phyloP scores from a whole-genome alignment of 2,888 invertebrate genomes.

The Ypsolopha sequella region DNA sequence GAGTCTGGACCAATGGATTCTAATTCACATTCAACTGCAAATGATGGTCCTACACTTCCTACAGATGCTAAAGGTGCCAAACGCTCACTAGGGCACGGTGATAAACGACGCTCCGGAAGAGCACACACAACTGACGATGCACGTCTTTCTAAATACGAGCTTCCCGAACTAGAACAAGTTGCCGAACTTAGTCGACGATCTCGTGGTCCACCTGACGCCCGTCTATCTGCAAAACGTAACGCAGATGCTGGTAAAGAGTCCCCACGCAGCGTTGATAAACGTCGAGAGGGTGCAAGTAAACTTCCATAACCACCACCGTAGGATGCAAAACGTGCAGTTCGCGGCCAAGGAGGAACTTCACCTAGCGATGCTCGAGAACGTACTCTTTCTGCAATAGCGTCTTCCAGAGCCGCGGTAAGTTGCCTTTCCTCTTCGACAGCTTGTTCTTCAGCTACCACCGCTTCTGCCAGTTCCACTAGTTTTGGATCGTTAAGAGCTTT shows the following conservation, averaged over 20 bases:
- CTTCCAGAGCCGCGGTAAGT: constrained; percentile 80
- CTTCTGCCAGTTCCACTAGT: constrained; percentile 83
- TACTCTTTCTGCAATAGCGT: constrained; percentile 61
- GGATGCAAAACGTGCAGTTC: constrained; percentile 54
- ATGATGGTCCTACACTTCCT: constrained; percentile 81
- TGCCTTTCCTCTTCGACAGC: constrained; percentile 80
- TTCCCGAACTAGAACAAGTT: constrained; percentile 87
- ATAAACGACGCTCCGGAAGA: constrained; percentile 83
- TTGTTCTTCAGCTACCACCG: constrained; percentile 78
- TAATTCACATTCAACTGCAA: constrained; percentile 77
- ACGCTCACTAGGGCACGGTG: constrained; percentile 76
- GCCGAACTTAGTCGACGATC: constrained; percentile 81
- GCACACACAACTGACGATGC: constrained; percentile 85
- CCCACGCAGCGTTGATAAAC: constrained; percentile 69
- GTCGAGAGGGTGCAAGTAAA: constrained; percentile 76
- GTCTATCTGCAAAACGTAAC: constrained; percentile 62
- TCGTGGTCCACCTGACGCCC: constrained; percentile 56
- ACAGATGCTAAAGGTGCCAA: constrained; percentile 85
- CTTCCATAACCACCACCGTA: constrained; percentile 78
- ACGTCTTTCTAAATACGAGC: constrained; percentile 85
- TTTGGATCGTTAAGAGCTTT: constrained; percentile 84
- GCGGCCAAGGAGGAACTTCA: constrained; percentile 72
- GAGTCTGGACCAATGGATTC: constrained; percentile 83
- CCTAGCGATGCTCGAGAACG: constrained; percentile 74
- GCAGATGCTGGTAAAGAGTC: constrained; percentile 74